Conservation (phyloP, 2,797 vertebrate genomes). For the Caiman crocodilus region DNA sequence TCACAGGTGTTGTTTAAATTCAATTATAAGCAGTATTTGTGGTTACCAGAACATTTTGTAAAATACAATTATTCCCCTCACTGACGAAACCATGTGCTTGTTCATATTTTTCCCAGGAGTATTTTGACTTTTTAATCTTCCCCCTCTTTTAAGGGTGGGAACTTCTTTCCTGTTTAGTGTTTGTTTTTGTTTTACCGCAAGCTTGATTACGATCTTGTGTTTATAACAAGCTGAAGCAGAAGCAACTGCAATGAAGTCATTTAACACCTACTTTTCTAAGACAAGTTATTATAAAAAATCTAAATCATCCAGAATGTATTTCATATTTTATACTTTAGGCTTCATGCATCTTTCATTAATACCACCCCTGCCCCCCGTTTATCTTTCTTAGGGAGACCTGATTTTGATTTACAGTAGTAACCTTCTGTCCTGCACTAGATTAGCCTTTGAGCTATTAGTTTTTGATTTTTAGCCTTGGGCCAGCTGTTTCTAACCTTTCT, state of each 20-base stretch:
- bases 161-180: too few relatives aligned
- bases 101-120: too few relatives aligned
- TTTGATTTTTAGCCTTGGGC: constrained; percentile 63
- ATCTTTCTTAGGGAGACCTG: constrained; percentile 31
- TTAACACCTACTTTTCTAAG: neutral
- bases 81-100: neutral
- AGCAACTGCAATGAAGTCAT: neutral
- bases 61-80: neutral
- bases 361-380: neutral
- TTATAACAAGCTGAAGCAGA: neutral
- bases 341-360: constrained; percentile 44
- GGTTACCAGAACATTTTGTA: neutral
- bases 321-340: neutral
- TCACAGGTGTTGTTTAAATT: neutral
- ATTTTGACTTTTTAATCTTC: neutral
- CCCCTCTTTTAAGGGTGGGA: neutral
- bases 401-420: constrained; percentile 63
- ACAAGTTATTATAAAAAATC: neutral
- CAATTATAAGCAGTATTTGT: neutral
- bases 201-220: neutral
- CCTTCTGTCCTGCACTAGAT: constrained; percentile 19
- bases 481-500: constrained; percentile 66
- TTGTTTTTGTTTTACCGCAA: neutral
- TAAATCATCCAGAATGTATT: neutral
- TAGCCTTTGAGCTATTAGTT: constrained; percentile 64